Evolutionary conservation across 1,140 invertebrate species (phyloP), one percentile per base, ranked within the genome.

Genomic region (Pseudomyrmex dendroicus): DNA sequence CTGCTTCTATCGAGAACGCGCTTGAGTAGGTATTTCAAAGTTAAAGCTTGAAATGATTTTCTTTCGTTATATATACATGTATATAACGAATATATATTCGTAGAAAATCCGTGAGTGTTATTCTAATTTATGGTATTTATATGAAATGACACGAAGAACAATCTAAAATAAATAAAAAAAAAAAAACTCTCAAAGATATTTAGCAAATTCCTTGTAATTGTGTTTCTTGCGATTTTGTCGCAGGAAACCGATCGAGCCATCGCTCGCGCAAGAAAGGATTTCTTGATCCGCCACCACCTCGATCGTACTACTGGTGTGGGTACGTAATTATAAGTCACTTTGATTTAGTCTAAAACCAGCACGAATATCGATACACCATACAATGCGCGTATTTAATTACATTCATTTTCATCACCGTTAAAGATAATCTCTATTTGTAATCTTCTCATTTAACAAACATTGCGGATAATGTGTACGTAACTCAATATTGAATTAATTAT

Each of bases 281-380:
- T 94, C 89, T 91, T 96, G 92, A 95, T 96, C 86, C 95, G 96
- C 84, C 96, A 97, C 94, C 96, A 97, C 91, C 94, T 97, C 86
- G 96, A 96, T 94, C 95, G 96, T 91, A 96, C 96, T 90, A 96
- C 96, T 76, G 96, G 96, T 88, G 94, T 94, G 91, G 96, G 95
- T 96, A 94, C 94, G 94, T 91, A 10, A 78, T 57, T 73, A 35
- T 35, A 15, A 68, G 8, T 62, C 17, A 54, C 54, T 13, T 52
- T n/a, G 44, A 80, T 62, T 35, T 17, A 52, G 56, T 17, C 52
- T 52, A 61, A 67, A 50, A 78, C n/a, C 1, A 50, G 63, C n/a
- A 48, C 13, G 13, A n/a, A 20, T 9, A 66, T 9, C 63, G 17
- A 62, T 22, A 62, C 13, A 62, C 20, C 20, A n/a, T 35, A 17